Base-by-base conservation (phyloP, 1,140 invertebrate species). In the Drosophila ficusphila region DNA sequence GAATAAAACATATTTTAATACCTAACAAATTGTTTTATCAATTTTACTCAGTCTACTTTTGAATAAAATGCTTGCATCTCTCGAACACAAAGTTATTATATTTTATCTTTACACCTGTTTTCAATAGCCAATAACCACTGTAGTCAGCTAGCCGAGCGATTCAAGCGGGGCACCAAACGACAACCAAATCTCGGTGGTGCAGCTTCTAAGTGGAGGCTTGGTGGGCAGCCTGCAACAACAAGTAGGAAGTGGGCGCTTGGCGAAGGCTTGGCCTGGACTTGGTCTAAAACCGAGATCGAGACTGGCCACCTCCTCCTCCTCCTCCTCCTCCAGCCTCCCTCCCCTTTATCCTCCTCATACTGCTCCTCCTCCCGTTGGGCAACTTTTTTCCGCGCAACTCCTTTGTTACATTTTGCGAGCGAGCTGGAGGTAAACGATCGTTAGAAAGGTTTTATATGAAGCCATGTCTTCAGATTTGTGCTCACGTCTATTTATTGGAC, bases 401-500 rank as follows among this genome's bases (percentile, higher is more conserved):
- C 83, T 88, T 88, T 88, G 82, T 88, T 88, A 88, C 82, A 89
- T 89, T 88, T 88, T 77, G 54, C 42, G 42, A 46, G 81, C 76
- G 77, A 88, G 82, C 23, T 14, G 89, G 83, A 88, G 83, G 82
- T 88, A 88, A 88, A 88, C 83, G 82, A 83, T 88, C 82, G 82
- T 88, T 88, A 88, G 82, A 88, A 88, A 88, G 83, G 82, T 88
- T 85, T 86, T 82, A 81, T 88, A 67, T 82, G 73, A 61, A 61
- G 76, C 74, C 65, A 52, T 79, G 58, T 70, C 65, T 57, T 61
- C 83, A 88, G 82, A 88, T 88, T 88, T 88, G 69, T 61, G 77
- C 83, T 86, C 82, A 82, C 86, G 69, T 88, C 76, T 74, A 82
- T 86, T 88, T 86, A 86, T 86, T 86, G 77, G 79, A 88, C 67